These are phyloP conservation scores for Hirudinaria manillensis DNA, from an alignment of 2,888 invertebrate genomes.

Conservation along the genomic window DNA sequence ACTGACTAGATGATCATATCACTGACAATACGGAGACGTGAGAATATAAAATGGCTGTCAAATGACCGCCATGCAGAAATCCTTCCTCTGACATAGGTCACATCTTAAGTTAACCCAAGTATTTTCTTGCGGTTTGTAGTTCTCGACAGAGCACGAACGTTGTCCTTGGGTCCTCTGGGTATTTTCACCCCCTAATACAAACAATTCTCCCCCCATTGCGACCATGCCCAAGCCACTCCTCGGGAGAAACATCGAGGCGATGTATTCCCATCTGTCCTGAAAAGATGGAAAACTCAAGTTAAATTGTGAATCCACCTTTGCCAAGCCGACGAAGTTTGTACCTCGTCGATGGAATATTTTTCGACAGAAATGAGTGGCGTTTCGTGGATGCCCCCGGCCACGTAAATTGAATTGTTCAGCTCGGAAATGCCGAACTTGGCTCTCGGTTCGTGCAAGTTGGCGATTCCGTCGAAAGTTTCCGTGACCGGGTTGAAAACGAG, in stretches of 20 bases:
- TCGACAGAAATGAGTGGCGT: not conserved
- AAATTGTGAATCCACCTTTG: too few relatives aligned
- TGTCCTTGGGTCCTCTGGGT: not conserved
- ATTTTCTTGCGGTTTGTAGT: not conserved
- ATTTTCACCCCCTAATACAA: conserved; percentile 10
- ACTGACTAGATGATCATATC: too few relatives aligned
- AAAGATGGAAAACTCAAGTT: not conserved
- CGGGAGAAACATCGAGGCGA: not conserved
- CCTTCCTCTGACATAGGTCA: not conserved
- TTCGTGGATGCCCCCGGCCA: conserved; percentile 14
- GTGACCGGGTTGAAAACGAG: conserved; percentile 25
- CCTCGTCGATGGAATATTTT: conserved; percentile 20
- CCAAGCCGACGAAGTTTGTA: not conserved
- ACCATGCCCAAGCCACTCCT: conserved; percentile 11
- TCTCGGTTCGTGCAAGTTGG: not conserved
- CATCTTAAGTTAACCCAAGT: not conserved
- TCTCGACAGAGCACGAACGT: not conserved
- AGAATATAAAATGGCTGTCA: not conserved
- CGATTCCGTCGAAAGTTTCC: conserved; percentile 10
- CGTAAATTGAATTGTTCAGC: conserved; percentile 11
- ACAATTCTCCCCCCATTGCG: conserved; percentile 5
- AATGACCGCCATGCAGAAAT: conserved; percentile 10
- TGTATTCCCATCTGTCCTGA: conserved; percentile 15
- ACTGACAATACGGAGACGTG: too few relatives aligned
- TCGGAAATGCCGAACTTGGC: conserved; percentile 20